Base-by-base conservation (phyloP, 1,140 invertebrate genomes). In the Arctopsyche grandis region DNA sequence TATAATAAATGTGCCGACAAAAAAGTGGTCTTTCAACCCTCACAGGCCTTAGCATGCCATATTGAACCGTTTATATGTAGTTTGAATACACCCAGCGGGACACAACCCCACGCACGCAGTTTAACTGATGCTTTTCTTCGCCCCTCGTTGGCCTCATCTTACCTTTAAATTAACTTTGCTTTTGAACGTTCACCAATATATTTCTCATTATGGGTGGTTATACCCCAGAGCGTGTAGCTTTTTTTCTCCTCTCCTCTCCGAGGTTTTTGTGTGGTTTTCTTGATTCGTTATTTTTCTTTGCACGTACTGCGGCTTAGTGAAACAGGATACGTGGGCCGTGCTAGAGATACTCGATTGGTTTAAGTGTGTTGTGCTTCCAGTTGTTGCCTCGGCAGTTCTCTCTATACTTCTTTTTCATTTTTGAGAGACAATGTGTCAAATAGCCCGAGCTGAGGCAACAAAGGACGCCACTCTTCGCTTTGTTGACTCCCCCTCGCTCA, bases 251-350 rank as follows among this genome's bases (percentile, higher is more conserved):
- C 43, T 71, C 26, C 56, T 63, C 56, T 63, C 71, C 69, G 5
- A 43, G 38, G 73, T 48, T 63, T 69, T 58, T 52, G 75, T 80
- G 71, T 69, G 75, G 75, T 66, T 66, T 79, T 79, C 73, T 75
- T 76, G 38, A 63, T 79, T 78, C 78, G 74, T 82, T 82, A 82
- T 80, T 80, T 82, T 82, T 80, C 81, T 60, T 73, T 29, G 81
- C 81, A 82, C 81, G 81, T 82, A 76, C 63, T 26, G 77, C 66
- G 81, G 79, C 81, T 82, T 82, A 79, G 79, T 75, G 79, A 77
- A 82, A 82, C 81, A 82, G 81, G 77, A 79, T 82, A 82, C 81
- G 81, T 82, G 81, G 78, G 46, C 56, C 60, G 76, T 77, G 79
- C 77, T 77, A 80, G 60, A 80, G 81, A 80, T 82, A 78, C 81